These are phyloP conservation scores for Talpa occidentalis DNA, from an alignment of 2,113 vertebrate species.

Conservation along the genomic window DNA sequence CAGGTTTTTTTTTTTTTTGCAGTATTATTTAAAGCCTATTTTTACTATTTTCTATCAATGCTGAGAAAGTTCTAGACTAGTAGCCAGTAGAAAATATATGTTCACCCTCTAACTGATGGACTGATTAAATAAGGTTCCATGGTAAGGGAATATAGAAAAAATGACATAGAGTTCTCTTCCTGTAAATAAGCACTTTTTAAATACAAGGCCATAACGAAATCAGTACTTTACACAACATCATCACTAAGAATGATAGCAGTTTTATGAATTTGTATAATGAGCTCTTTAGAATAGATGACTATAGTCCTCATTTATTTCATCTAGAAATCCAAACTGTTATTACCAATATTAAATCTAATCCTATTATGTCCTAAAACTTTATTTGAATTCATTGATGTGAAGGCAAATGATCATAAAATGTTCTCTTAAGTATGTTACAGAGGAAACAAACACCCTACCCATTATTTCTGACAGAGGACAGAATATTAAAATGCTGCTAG, in stretches of 20 bases:
- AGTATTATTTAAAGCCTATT: not conserved
- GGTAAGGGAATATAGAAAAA: not conserved
- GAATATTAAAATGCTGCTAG: slow-evolving; percentile 83
- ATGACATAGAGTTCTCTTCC: not conserved
- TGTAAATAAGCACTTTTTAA: slow-evolving; percentile 65
- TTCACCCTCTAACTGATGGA: not conserved
- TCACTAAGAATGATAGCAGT: slow-evolving; percentile 41
- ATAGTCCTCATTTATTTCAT: slow-evolving; percentile 71
- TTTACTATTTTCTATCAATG: slow-evolving; percentile 6
- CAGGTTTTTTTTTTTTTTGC: slow-evolving; percentile 24
- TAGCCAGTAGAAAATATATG: slow-evolving; percentile 8
- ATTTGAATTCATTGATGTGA: slow-evolving; percentile 67
- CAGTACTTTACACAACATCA: slow-evolving; percentile 30
- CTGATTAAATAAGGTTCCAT: not conserved
- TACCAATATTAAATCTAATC: slow-evolving; percentile 70
- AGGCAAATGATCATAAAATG: slow-evolving; percentile 73
- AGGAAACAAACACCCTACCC: slow-evolving; percentile 77
- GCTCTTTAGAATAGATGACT: slow-evolving; percentile 70
- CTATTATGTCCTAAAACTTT: slow-evolving; percentile 74
- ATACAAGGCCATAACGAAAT: slow-evolving; percentile 21
- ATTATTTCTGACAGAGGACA: slow-evolving; percentile 81
- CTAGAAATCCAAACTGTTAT: slow-evolving; percentile 74
- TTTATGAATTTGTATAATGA: slow-evolving; percentile 51
- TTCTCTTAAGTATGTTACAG: slow-evolving; percentile 66
- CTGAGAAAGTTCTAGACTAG: not conserved